Percentiles rank a stretch among this genome's conserved stretches.
Evolutionary conservation across 2,888 invertebrate genomes (phyloP).

Genomic region (Caenorhabditis zanzibari): DNA sequence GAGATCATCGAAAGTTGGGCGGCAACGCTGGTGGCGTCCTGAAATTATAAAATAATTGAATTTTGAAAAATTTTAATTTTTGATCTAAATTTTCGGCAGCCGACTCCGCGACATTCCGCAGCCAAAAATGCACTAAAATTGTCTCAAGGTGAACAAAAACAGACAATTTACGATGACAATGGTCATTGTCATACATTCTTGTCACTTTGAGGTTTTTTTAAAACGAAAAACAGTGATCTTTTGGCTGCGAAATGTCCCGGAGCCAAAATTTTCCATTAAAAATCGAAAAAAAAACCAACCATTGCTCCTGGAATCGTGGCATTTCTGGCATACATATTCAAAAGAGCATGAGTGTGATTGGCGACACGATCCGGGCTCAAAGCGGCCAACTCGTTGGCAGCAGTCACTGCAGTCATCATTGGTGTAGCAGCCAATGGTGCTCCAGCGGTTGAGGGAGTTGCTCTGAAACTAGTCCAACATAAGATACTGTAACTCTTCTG

Average conservation of each 20-base stretch:
- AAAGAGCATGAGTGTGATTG: background rate
- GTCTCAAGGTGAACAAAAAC: no score
- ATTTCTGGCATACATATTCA: slow-evolving; percentile 34
- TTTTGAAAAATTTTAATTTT: background rate
- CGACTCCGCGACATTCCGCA: no score
- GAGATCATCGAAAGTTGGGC: slow-evolving; percentile 37
- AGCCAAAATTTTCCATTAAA: no score
- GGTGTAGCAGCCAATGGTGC: slow-evolving; percentile 30
- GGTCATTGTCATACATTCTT: no score
- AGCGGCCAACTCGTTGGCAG: slow-evolving; percentile 42
- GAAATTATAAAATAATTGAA: background rate
- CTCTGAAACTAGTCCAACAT: slow-evolving; percentile 10
- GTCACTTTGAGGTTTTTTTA: no score
- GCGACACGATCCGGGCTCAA: slow-evolving; percentile 42
- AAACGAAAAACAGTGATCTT: no score
- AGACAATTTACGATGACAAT: no score
- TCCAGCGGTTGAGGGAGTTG: slow-evolving; percentile 41
- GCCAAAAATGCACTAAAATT: no score
- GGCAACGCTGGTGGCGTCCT: slow-evolving; percentile 35
- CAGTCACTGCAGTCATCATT: slow-evolving; percentile 17
- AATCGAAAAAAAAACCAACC: slow-evolving; percentile 18
- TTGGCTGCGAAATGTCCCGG: no score
- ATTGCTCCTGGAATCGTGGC: slow-evolving; percentile 9
- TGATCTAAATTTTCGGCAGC: no score
- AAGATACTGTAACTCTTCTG: background rate